Evolutionary conservation across 2,888 invertebrate genomes (phyloP), one percentile per base, ranked within the genome.

Genomic region (Subacronicta megacephala): DNA sequence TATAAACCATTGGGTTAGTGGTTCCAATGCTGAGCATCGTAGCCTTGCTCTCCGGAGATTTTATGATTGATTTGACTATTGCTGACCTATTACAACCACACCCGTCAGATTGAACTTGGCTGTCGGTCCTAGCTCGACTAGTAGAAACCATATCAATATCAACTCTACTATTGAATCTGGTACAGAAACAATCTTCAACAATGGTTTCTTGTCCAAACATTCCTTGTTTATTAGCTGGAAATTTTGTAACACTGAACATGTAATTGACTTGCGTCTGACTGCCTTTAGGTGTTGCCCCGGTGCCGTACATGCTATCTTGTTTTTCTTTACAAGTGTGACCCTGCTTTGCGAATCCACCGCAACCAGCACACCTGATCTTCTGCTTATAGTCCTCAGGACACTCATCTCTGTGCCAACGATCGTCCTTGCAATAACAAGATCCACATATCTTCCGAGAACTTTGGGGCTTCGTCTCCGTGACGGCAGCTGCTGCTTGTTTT

Each of bases 391-490:
- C 81, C 26, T 83, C 82, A 10, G 89, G 89, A 68, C 92, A 91
- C 5, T 75, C 75, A 3, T 87, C 89, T 53, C 91, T 87, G 73
- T 93, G 93, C 82, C 83, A 89, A 9, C 85, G 82, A 38, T 94
- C 93, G 51, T 94, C 91, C 71, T 90, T 90, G 64, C 94, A 93
- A 44, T 72, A 68, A 79, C 94, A 94, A 15, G 76, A 68, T 23
- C 94, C 94, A 65, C 94, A 94, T 51, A 92, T 70, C 47, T 92
- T 92, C 45, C 66, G 81, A 3, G 15, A 75, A 1, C 35, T 62
- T 20, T 78, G 60, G 31, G 73, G 75, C 72, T 86, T 88, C 0
- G 75, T 80, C 3, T 71, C 81, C 1, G 60, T 55, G 0, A 84
- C 69, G 33, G 65, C 75, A 17, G 78, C 80, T 37, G 75, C 79